A percentile compares a stretch with the other conserved stretches of the same genome.
Conservation (phyloP, 2,113 vertebrate species). For the Eulemur rufifrons region DNA sequence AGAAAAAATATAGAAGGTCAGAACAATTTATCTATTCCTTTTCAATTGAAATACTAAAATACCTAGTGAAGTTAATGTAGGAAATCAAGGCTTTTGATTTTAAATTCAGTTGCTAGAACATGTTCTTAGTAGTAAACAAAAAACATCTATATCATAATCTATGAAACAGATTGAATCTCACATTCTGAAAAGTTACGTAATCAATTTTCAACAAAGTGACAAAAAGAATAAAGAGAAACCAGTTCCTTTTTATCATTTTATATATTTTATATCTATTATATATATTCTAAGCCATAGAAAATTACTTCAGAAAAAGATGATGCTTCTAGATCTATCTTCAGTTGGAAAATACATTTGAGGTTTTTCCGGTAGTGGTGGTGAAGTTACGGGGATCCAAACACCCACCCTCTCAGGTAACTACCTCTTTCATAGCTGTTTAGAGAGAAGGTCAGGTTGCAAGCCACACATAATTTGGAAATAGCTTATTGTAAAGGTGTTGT, state of each 20-base stretch:
- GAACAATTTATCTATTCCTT: neutral
- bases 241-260: neutral
- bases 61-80: neutral
- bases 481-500: neutral
- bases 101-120: constrained; percentile 5
- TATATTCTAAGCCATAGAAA: constrained; percentile 8
- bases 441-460: neutral
- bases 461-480: neutral
- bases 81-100: constrained; percentile 8
- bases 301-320: neutral
- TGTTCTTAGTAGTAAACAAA: neutral
- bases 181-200: constrained; percentile 32
- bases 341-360: neutral
- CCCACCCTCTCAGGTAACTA: neutral
- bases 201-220: constrained; percentile 25
- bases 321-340: neutral
- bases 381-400: neutral
- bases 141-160: neutral
- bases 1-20: neutral
- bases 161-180: neutral
- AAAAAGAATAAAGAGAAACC: neutral
- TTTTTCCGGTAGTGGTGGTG: neutral
- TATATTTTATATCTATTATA: neutral
- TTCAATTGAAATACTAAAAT: constrained; percentile 41
- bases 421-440: neutral